Percentiles rank a stretch among this genome's conserved stretches.
Conservation (phyloP, 1,140 invertebrate species). For the Atta colombica region DNA sequence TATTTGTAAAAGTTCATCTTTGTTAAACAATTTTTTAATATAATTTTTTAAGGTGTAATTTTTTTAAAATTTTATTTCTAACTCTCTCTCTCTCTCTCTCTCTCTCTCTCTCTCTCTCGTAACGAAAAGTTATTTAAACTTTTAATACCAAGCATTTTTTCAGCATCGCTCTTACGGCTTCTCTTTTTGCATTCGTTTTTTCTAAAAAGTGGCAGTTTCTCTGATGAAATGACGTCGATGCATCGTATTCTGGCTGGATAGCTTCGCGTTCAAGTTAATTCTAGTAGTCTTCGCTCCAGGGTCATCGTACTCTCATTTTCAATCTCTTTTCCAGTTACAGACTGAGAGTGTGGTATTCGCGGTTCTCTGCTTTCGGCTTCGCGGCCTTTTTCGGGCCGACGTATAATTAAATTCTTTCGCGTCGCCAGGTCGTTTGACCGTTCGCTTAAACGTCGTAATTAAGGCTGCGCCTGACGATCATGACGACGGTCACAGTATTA, state of each 20-base stretch:
- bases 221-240: constrained; percentile 20
- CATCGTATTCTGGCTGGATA: constrained; percentile 7
- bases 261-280: constrained; percentile 59
- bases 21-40: constrained; percentile 4
- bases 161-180: not conserved
- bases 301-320: constrained; percentile 64
- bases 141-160: not conserved
- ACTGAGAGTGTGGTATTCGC: constrained; percentile 16
- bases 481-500: constrained; percentile 14
- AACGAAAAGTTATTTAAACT: constrained; percentile 16
- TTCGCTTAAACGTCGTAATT: constrained; percentile 74
- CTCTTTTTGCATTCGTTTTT: constrained; percentile 7
- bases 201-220: not conserved
- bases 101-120: not conserved
- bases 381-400: constrained; percentile 63
- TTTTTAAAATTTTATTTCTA: not conserved
- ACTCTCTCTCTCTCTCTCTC: not conserved
- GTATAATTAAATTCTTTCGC: constrained; percentile 78
- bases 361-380: constrained; percentile 67
- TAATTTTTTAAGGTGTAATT: not conserved
- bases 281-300: constrained; percentile 12
- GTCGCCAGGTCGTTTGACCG: constrained; percentile 71
- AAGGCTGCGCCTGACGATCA: constrained; percentile 67
- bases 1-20: not conserved
- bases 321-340: constrained; percentile 50